Base-by-base conservation (phyloP, 2,797 vertebrate genomes). In the Macropodus opercularis region DNA sequence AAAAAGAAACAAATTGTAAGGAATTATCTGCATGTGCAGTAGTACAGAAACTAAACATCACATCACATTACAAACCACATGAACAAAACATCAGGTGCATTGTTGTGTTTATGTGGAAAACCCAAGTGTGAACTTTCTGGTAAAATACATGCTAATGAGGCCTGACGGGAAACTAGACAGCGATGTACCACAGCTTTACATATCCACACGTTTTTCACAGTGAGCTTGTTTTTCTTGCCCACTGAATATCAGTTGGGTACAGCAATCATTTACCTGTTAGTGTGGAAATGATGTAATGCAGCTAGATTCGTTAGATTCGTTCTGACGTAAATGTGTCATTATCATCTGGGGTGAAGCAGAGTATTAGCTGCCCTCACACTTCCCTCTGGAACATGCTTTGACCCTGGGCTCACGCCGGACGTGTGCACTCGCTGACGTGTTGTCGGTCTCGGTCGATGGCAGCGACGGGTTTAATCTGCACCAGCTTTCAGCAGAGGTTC, bases 391-490 rank as follows among this genome's bases (percentile, higher is more conserved):
- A 26, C 46, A 46, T 27, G 19, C 5, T 22, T 17, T 55, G 54
- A 59, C 23, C 42, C 34, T 0, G 10, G 11, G 3, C 60, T 51
- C 8, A 61, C 39, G 50, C 48, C 34, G 6, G 14, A 27, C 32
- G 43, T 55, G 26, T 32, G 9, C 19, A 5, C 27, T 52, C 38
- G 23, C 12, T 29, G 36, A 42, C 34, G 34, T 26, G 7, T 36
- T 29, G n/a, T 59, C 35, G 12, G n/a, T 60, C 58, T 18, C 31
- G 66, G 36, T 71, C 55, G 40, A 22, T 24, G 22, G 36, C 49
- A 60, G 13, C 17, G 46, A 43, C 69, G 68, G 75, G 60, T 75
- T 79, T 19, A 60, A 58, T 79, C 61, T 65, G 56, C 51, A 63
- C 59, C 35, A 54, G 43, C 56, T 53, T 49, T 62, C 52, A 79